Percentiles rank a stretch among this genome's conserved stretches.
Evolutionary conservation across 1,140 invertebrate genomes (phyloP).

Genomic region (Diorhabda carinulata): DNA sequence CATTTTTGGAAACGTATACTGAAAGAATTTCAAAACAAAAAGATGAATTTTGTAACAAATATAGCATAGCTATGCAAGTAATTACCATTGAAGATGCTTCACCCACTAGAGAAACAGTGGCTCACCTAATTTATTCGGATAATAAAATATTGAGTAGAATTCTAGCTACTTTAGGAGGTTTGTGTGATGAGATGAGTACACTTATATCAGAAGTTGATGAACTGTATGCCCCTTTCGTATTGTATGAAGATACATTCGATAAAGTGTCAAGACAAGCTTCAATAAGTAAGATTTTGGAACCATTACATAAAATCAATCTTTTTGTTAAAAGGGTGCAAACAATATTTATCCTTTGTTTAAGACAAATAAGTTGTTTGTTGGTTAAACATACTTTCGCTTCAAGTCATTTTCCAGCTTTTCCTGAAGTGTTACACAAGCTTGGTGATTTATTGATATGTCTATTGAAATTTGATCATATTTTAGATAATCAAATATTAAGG

Average conservation of each 20-base stretch:
- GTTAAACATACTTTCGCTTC: constrained; percentile 49
- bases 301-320: constrained; percentile 60
- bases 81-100: constrained; percentile 56
- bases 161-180: constrained; percentile 71
- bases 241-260: constrained; percentile 57
- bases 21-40: constrained; percentile 53
- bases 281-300: constrained; percentile 48
- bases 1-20: constrained; percentile 67
- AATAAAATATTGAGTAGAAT: constrained; percentile 79
- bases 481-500: constrained; percentile 58
- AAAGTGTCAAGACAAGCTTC: constrained; percentile 33
- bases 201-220: constrained; percentile 66
- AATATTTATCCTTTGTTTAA: constrained; percentile 61
- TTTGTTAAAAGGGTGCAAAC: constrained; percentile 66
- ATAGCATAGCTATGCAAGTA: constrained; percentile 53
- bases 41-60: constrained; percentile 46
- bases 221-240: constrained; percentile 60
- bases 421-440: constrained; percentile 59
- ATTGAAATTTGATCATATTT: constrained; percentile 68
- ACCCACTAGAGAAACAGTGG: constrained; percentile 61
- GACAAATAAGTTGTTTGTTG: constrained; percentile 63
- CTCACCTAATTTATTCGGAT: constrained; percentile 73
- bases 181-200: constrained; percentile 70
- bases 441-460: constrained; percentile 65
- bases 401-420: constrained; percentile 47